Percentiles rank a stretch among this genome's conserved stretches.
Evolutionary conservation across 2,113 vertebrate species (phyloP).

Genomic region (Chascanopsetta lugubris): DNA sequence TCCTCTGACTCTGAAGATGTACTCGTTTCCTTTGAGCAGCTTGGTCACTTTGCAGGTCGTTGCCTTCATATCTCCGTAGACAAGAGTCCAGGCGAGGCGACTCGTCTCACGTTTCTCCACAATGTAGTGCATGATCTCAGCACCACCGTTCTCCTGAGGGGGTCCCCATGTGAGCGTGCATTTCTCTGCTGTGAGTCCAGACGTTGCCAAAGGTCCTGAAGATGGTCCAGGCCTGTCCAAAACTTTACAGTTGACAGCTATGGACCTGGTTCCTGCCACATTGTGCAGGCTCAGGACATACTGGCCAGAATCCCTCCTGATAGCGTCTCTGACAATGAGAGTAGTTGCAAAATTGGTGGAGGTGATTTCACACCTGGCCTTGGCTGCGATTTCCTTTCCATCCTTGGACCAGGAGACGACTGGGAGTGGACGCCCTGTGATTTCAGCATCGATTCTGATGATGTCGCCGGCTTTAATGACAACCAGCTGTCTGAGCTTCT

Average conservation of each 20-base stretch:
- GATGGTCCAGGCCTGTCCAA: constrained; percentile 95
- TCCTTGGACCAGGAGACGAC: constrained; percentile 95
- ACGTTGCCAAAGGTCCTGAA: constrained; percentile 91
- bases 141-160: constrained; percentile 96
- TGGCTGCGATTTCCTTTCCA: constrained; percentile 92
- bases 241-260: constrained; percentile 94
- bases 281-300: constrained; percentile 94
- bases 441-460: constrained; percentile 92
- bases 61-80: constrained; percentile 91
- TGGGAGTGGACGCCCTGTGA: constrained; percentile 92
- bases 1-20: constrained; percentile 94
- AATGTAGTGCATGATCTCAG: constrained; percentile 93
- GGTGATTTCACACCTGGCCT: constrained; percentile 91
- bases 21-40: constrained; percentile 95
- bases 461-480: constrained; percentile 94
- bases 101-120: constrained; percentile 98
- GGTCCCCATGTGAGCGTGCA: constrained; percentile 93
- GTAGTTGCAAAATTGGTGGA: constrained; percentile 87
- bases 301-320: constrained; percentile 93
- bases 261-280: constrained; percentile 91
- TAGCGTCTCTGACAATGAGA: constrained; percentile 89
- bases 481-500: constrained; percentile 89
- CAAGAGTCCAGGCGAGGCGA: constrained; percentile 94
- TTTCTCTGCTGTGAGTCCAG: constrained; percentile 92
- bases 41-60: constrained; percentile 97